Evolutionary conservation across 2,797 vertebrate genomes (phyloP).

Genomic region (Acanthis flammea): DNA sequence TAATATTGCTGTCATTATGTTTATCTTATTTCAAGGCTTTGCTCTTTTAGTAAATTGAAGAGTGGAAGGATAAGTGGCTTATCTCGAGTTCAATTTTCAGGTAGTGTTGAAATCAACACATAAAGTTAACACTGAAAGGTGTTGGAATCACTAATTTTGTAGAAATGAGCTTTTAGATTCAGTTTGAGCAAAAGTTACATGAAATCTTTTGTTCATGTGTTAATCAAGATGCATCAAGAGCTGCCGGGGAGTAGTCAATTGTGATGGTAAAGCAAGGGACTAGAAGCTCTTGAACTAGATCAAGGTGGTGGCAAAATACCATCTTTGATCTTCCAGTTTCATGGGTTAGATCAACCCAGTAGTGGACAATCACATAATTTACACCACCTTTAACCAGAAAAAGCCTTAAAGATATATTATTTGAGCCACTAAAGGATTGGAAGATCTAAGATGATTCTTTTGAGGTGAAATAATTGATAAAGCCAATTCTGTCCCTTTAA

Average conservation of each 20-base stretch:
- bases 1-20: background rate
- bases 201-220: background rate
- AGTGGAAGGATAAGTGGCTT: background rate
- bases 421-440: background rate
- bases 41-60: background rate
- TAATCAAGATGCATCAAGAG: background rate
- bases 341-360: background rate
- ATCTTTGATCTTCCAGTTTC: background rate
- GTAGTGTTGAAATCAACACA: background rate
- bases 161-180: background rate
- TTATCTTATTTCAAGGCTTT: background rate
- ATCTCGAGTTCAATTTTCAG: background rate
- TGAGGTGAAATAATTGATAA: background rate
- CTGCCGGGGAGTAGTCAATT: background rate
- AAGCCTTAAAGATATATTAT: background rate
- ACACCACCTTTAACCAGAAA: background rate
- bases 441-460: background rate
- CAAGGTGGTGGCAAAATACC: accelerated
- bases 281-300: background rate
- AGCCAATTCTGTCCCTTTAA: accelerated
- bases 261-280: background rate
- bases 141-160: background rate
- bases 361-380: background rate
- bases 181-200: background rate
- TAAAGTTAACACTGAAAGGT: background rate